Conservation (phyloP, 2,797 vertebrate genomes). For the Rhyacichthys aspro region DNA sequence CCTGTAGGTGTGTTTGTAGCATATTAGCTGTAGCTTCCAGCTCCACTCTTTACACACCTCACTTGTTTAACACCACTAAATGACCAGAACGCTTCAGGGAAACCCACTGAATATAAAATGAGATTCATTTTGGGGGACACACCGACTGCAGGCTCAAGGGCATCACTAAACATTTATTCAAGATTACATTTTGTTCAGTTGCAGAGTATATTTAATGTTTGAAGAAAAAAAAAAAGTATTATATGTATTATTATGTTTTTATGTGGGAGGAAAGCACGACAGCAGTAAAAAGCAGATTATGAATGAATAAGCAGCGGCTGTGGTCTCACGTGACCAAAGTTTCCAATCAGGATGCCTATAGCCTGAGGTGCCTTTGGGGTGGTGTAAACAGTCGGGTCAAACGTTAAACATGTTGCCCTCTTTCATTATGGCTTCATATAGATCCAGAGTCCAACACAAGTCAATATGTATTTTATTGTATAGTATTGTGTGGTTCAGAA, state of each 20-base stretch:
- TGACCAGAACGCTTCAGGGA: conserved; percentile 27
- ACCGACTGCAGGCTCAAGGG: neutral
- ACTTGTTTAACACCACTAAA: conserved; percentile 40
- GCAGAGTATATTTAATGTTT: neutral
- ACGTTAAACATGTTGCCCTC: conserved; percentile 42
- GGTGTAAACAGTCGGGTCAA: conserved; percentile 44
- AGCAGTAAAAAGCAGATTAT: too few relatives aligned
- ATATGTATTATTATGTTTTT: neutral
- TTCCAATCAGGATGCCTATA: conserved; percentile 24
- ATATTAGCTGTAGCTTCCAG: conserved; percentile 9
- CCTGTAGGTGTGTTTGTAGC: conserved; percentile 16
- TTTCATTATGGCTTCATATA: conserved; percentile 35
- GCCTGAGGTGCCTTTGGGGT: conserved; percentile 22
- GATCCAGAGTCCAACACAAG: neutral
- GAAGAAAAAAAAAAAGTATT: neutral
- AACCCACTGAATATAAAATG: conserved; percentile 28
- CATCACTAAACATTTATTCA: neutral
- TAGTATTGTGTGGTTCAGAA: neutral
- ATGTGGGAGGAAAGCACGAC: too few relatives aligned
- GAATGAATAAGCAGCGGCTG: neutral
- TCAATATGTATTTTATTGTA: neutral
- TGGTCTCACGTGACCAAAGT: conserved; percentile 4
- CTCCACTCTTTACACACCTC: conserved; percentile 36
- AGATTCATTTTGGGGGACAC: conserved; percentile 22
- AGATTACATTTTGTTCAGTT: neutral